Conservation (phyloP, 2,113 vertebrate genomes). For the Microtus richardsoni region DNA sequence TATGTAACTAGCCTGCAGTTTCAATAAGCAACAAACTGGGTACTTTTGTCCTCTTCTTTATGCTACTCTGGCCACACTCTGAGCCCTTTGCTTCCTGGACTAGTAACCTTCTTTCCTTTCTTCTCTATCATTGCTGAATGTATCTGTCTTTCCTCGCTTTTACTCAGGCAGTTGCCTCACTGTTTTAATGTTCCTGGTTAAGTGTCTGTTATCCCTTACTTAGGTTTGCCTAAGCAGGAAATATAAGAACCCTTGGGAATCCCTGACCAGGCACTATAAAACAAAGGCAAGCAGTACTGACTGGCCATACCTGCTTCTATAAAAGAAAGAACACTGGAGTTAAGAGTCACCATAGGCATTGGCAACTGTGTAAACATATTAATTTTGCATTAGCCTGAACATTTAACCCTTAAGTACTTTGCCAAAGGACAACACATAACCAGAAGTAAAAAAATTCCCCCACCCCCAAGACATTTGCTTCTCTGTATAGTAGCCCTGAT, state of each 20-base stretch:
- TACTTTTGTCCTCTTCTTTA: neutral
- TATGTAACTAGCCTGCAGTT: neutral
- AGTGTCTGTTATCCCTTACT: neutral
- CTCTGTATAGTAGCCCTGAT: neutral
- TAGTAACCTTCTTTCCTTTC: neutral
- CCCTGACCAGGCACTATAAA: neutral
- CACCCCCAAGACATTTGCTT: neutral
- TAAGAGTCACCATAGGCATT: constrained; percentile 18
- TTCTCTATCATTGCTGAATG: neutral
- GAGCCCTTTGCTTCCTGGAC: neutral
- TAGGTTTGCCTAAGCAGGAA: constrained; percentile 24
- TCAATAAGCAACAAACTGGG: neutral
- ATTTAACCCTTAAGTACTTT: constrained; percentile 5
- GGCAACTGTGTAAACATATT: neutral
- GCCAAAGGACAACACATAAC: neutral
- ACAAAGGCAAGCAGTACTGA: neutral
- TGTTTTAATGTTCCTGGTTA: neutral
- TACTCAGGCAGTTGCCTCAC: neutral
- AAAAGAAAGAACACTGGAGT: constrained; percentile 25
- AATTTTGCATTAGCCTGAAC: neutral
- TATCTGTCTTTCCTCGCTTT: neutral
- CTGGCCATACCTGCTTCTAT: neutral
- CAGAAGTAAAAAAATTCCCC: neutral
- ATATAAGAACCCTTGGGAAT: neutral
- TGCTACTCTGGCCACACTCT: neutral